These are phyloP conservation scores for Pelusios castaneus DNA, from an alignment of 2,113 vertebrate species.

Conservation along the genomic window DNA sequence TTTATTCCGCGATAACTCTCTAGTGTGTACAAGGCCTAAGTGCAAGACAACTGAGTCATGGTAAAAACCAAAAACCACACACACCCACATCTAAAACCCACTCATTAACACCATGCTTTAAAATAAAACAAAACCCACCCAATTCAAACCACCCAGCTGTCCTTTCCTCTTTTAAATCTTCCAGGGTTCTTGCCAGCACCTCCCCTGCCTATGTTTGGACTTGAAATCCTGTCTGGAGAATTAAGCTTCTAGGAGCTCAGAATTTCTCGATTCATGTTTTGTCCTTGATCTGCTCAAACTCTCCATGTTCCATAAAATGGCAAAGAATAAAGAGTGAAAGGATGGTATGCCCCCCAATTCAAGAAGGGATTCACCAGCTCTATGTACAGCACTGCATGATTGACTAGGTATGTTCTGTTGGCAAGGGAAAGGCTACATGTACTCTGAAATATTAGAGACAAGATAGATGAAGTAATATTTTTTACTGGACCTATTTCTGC, in stretches of 20 bases:
- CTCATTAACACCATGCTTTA: no score
- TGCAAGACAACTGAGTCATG: no score
- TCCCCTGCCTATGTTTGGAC: background rate
- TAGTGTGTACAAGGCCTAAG: no score
- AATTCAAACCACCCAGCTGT: background rate
- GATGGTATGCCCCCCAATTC: background rate
- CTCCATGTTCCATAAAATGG: background rate
- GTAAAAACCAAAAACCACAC: no score
- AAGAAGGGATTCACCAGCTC: background rate
- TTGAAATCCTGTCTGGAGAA: background rate
- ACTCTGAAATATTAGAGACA: background rate
- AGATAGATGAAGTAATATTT: no score
- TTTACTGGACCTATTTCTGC: no score
- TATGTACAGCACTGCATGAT: background rate
- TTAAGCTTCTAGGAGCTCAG: background rate
- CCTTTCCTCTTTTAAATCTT: background rate
- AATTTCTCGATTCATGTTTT: background rate
- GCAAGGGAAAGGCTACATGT: rapidly evolving
- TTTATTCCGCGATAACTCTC: no score
- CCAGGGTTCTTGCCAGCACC: background rate
- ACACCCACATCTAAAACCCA: no score
- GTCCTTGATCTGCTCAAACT: background rate
- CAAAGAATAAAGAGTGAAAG: background rate
- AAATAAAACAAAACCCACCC: no score
- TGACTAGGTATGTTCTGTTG: background rate